phyloP scores from a whole-genome alignment of 2,888 invertebrate genomes.

The Catocala sponsa region DNA sequence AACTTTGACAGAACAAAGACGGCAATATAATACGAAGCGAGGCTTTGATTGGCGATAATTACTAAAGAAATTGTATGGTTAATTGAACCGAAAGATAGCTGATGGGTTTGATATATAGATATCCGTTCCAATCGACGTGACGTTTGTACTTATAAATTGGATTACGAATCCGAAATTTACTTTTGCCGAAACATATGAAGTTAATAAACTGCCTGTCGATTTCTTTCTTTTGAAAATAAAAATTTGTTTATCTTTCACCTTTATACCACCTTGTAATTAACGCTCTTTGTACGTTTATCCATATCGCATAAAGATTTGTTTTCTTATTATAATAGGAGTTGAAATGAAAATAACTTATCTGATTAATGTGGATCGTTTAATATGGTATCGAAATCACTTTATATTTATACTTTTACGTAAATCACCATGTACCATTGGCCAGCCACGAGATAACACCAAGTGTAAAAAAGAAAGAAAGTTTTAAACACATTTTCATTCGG shows the following conservation, averaged over 20 bases:
- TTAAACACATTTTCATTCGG: neutral
- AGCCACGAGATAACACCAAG: neutral
- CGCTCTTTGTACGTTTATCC: neutral
- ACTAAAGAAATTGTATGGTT: neutral
- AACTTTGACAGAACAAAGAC: constrained; percentile 26
- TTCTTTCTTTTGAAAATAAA: too few species aligned
- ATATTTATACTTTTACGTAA: neutral
- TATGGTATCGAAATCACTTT: neutral
- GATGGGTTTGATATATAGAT: neutral
- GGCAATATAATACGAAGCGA: constrained; percentile 8
- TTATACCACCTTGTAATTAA: too few species aligned
- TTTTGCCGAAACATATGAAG: neutral
- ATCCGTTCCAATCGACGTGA: neutral
- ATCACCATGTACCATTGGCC: too few species aligned
- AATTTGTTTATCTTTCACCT: too few species aligned
- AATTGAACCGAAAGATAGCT: constrained; percentile 19
- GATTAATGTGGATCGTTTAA: constrained; percentile 6
- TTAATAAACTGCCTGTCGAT: too few species aligned
- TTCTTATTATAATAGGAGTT: neutral
- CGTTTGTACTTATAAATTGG: neutral
- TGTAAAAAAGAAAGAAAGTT: neutral
- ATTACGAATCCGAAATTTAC: neutral
- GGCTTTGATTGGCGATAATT: constrained; percentile 18
- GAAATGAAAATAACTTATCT: neutral
- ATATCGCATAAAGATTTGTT: neutral